Percentiles rank a stretch among this genome's conserved stretches.
These are phyloP conservation scores for Pangasius mekongensis DNA, from an alignment of 2,797 vertebrate species.

Conservation along the genomic window DNA sequence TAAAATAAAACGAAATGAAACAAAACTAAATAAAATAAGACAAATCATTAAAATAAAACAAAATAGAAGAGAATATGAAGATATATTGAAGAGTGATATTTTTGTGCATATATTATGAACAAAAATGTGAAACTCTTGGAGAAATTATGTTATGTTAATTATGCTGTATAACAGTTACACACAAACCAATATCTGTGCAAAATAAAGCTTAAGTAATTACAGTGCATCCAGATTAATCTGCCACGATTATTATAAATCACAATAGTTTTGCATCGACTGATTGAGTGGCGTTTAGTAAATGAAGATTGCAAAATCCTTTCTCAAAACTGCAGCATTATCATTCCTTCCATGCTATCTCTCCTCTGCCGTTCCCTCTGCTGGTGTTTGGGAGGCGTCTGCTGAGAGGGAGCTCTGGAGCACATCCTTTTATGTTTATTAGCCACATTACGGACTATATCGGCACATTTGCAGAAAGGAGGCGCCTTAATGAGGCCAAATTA, in stretches of 20 bases:
- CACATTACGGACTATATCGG: constrained; percentile 84
- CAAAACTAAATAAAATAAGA: background rate
- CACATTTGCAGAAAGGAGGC: constrained; percentile 79
- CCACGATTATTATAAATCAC: constrained; percentile 26
- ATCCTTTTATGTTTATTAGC: constrained; percentile 84
- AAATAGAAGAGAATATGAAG: background rate
- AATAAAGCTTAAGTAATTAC: background rate
- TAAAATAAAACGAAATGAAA: background rate
- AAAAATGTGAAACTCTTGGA: background rate
- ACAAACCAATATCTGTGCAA: background rate
- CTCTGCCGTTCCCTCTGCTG: constrained; percentile 14
- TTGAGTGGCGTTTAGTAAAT: constrained; percentile 30
- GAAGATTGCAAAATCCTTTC: constrained; percentile 27
- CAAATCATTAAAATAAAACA: background rate
- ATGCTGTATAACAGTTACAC: background rate
- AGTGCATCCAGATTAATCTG: constrained; percentile 22
- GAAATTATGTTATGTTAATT: background rate
- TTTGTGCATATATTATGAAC: background rate
- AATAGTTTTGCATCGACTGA: constrained; percentile 17
- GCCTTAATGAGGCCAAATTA: constrained; percentile 84
- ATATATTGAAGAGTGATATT: background rate
- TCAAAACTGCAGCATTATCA: constrained; percentile 10
- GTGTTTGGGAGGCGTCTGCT: constrained; percentile 48
- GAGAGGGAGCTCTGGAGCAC: constrained; percentile 77
- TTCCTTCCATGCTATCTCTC: constrained; percentile 7